These are phyloP conservation scores for Eupelmus urozonus DNA, from an alignment of 2,888 invertebrate genomes.

Conservation along the genomic window DNA sequence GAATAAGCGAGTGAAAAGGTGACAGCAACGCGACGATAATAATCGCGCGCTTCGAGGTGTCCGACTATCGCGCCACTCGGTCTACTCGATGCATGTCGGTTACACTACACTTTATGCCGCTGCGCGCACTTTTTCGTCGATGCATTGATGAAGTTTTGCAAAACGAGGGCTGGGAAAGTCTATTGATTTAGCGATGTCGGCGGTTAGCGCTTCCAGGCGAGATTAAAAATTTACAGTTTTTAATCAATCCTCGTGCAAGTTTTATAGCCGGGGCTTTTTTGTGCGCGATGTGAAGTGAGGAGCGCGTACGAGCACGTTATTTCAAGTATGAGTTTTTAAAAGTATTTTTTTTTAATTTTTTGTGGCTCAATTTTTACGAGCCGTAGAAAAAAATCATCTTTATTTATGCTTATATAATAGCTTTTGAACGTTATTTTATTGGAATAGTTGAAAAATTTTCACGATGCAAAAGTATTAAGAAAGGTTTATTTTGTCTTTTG, in stretches of 20 bases:
- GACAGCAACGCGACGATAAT: conserved; percentile 32
- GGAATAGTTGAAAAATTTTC: no score
- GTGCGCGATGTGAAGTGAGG: neutral
- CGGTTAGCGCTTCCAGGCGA: neutral
- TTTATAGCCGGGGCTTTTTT: conserved; percentile 3
- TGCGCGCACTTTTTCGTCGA: conserved; percentile 4
- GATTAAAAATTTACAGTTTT: conserved; percentile 53
- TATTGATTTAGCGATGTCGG: conserved; percentile 24
- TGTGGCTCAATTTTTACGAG: conserved; percentile 12
- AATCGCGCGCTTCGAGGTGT: neutral
- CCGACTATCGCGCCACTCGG: neutral
- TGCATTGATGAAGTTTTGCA: conserved; percentile 31
- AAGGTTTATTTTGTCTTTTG: neutral
- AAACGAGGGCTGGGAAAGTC: neutral
- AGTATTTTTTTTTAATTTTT: conserved; percentile 21
- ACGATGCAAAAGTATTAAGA: no score
- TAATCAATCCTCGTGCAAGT: conserved; percentile 50
- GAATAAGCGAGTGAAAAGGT: conserved; percentile 22
- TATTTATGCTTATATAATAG: conserved; percentile 25
- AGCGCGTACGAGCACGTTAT: neutral
- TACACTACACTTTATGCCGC: neutral
- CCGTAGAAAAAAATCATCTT: conserved; percentile 30
- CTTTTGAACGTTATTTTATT: neutral
- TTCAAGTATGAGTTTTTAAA: conserved; percentile 37
- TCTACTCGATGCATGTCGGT: conserved; percentile 1